Evolutionary conservation across 2,113 vertebrate genomes (phyloP).

Genomic region (Ochotona princeps): DNA sequence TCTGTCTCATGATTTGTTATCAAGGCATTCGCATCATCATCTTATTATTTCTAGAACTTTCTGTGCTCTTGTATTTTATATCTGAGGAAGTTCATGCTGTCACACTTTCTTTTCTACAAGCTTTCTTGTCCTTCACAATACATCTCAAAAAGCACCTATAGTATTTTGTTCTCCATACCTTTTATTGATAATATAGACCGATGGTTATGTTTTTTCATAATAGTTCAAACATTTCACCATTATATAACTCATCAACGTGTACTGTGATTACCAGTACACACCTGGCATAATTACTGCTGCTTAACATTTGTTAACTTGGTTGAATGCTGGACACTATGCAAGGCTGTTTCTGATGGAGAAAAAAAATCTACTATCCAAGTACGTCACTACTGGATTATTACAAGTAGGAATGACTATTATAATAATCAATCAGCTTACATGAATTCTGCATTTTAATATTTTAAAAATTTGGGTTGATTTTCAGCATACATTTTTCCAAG

Average conservation of each 20-base stretch:
- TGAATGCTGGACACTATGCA: neutral
- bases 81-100: neutral
- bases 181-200: neutral
- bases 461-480: slow-evolving; percentile 31
- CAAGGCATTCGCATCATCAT: neutral
- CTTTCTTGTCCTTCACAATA: neutral
- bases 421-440: neutral
- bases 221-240: neutral
- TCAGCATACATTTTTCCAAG: neutral
- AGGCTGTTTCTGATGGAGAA: neutral
- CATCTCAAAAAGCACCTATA: neutral
- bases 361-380: neutral
- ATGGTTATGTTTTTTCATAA: neutral
- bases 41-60: neutral
- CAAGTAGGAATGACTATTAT: neutral
- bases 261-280: neutral
- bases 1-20: neutral
- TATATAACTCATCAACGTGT: neutral
- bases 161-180: neutral
- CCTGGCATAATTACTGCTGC: neutral
- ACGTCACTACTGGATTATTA: neutral
- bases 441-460: slow-evolving; percentile 7
- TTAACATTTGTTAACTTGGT: neutral
- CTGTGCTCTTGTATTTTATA: neutral
- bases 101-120: neutral